phyloP scores from a whole-genome alignment of 2,113 vertebrate genomes.

The Callocephalon fimbriatum region DNA sequence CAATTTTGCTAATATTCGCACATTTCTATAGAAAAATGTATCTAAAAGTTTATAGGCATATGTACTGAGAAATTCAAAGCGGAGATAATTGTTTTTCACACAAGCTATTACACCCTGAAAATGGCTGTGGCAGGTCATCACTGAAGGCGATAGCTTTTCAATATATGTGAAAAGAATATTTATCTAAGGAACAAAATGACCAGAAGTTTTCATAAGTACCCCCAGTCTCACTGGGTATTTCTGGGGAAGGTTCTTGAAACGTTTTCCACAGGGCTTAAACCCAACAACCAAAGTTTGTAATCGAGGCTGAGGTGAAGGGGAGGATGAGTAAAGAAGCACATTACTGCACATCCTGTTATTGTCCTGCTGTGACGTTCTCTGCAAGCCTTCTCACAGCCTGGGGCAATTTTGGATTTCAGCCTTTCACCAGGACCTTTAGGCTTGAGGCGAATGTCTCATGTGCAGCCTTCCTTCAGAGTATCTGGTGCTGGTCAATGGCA shows the following conservation, averaged over 20 bases:
- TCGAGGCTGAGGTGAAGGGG: not conserved
- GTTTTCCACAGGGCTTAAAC: not conserved
- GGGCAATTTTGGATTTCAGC: not conserved
- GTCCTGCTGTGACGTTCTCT: not conserved
- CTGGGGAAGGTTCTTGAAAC: not conserved
- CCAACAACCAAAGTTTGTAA: not conserved
- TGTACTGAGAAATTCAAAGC: not conserved
- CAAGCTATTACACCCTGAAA: not conserved
- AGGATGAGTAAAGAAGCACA: not conserved
- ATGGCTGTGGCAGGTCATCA: not conserved
- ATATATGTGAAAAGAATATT: not conserved
- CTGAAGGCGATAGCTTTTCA: not conserved
- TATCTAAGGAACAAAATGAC: not conserved
- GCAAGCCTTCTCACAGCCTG: not conserved
- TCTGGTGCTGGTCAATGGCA: not conserved
- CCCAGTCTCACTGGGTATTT: not conserved
- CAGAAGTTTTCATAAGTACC: not conserved
- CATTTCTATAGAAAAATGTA: not conserved
- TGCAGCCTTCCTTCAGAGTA: not conserved
- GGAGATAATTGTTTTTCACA: not conserved
- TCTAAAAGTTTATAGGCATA: not conserved
- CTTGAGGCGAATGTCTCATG: not conserved
- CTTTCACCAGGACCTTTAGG: not conserved
- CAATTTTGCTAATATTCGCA: not conserved
- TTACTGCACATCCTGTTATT: not conserved